phyloP scores from a whole-genome alignment of 1,140 invertebrate genomes.

The Micrasema longulum region DNA sequence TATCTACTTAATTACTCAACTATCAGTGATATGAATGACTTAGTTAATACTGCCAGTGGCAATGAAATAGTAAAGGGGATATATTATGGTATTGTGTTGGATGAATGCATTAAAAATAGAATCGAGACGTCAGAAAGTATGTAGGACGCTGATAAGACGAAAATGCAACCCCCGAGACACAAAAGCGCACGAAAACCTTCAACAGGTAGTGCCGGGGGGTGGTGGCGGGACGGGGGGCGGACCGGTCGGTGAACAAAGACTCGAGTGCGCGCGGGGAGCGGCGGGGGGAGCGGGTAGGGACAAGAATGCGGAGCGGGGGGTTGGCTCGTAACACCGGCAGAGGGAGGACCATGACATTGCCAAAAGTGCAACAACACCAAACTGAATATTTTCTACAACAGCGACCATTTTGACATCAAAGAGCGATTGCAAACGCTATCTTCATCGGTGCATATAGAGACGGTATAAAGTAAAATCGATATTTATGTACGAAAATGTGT shows the following conservation, averaged over 20 bases:
- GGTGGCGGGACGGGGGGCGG: conserved; percentile 8
- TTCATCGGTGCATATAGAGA: no score
- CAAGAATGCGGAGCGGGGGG: conserved; percentile 3
- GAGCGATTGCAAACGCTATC: background rate
- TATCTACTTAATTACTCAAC: no score
- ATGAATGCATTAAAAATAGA: no score
- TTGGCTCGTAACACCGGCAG: background rate
- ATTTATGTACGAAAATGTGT: no score
- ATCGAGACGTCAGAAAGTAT: no score
- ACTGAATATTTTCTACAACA: background rate
- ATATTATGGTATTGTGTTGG: no score
- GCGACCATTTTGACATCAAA: no score
- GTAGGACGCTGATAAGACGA: no score
- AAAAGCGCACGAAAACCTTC: background rate
- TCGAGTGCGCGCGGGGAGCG: background rate
- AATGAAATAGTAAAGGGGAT: no score
- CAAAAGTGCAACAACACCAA: background rate
- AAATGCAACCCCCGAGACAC: conserved; percentile 17
- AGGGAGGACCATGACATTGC: background rate
- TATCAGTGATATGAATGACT: no score
- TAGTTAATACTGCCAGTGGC: no score
- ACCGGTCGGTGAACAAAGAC: conserved; percentile 43
- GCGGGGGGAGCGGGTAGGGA: background rate
- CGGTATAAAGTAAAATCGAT: no score
- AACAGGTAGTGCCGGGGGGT: background rate